phyloP scores from a whole-genome alignment of 2,888 invertebrate species.

The Physocephala rufipes region DNA sequence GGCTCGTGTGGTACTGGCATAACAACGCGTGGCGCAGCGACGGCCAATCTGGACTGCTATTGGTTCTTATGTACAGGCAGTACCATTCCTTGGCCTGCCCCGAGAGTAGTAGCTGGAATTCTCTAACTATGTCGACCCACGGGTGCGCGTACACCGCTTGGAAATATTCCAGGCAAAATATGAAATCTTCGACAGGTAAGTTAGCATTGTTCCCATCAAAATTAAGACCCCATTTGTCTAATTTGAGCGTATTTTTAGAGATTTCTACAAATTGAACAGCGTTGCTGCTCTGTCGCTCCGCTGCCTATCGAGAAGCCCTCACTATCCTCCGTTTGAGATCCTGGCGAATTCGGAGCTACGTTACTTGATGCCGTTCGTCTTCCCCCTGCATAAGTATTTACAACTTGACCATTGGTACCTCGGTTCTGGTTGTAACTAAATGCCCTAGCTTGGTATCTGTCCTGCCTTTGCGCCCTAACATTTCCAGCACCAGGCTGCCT shows the following conservation, averaged over 20 bases:
- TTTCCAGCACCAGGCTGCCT: no score
- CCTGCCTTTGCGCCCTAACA: no score
- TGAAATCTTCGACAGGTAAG: slow-evolving; percentile 31
- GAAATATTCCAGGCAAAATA: slow-evolving; percentile 28
- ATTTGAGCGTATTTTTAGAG: background rate
- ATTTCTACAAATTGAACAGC: background rate
- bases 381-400: no score
- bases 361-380: no score
- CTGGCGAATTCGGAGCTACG: background rate
- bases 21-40: slow-evolving; percentile 19
- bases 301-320: background rate
- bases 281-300: background rate
- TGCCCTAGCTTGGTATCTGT: no score
- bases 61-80: slow-evolving; percentile 26
- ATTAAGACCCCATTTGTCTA: slow-evolving; percentile 30
- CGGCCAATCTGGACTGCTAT: slow-evolving; percentile 19
- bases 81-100: slow-evolving; percentile 36
- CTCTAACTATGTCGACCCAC: slow-evolving; percentile 8
- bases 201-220: slow-evolving; percentile 28
- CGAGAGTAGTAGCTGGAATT: slow-evolving; percentile 25
- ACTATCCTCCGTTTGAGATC: background rate
- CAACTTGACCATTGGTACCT: no score
- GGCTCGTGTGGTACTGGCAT: slow-evolving; percentile 17
- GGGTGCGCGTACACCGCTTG: slow-evolving; percentile 23
- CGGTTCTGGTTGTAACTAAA: no score